Conservation (phyloP, 2,888 invertebrate genomes). For the Drosophila bunnanda region DNA sequence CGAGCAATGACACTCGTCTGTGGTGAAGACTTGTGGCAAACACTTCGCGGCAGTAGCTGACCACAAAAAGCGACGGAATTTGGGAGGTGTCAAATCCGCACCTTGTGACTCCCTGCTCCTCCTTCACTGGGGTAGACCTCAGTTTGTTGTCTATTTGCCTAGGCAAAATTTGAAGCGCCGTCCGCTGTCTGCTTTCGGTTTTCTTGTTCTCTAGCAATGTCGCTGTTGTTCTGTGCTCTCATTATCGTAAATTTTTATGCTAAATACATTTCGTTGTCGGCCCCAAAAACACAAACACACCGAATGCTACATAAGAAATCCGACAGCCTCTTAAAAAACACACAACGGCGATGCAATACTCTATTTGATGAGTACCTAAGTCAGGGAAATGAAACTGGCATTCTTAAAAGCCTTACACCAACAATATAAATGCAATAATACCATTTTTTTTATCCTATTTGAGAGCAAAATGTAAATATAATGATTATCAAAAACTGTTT, state of each 20-base stretch:
- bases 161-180: slow-evolving; percentile 53
- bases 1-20: slow-evolving; percentile 58
- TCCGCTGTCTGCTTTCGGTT: slow-evolving; percentile 31
- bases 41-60: slow-evolving; percentile 17
- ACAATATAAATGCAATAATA: not conserved
- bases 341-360: not conserved
- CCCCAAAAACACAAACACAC: slow-evolving; percentile 52
- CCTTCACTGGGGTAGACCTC: slow-evolving; percentile 5
- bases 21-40: slow-evolving; percentile 21
- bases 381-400: not conserved
- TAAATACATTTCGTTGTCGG: slow-evolving; percentile 81
- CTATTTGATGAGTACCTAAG: not conserved
- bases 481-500: not conserved
- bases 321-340: not conserved
- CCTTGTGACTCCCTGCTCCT: not conserved
- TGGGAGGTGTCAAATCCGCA: not conserved
- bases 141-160: slow-evolving; percentile 60
- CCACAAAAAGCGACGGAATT: slow-evolving; percentile 34
- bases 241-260: slow-evolving; percentile 84
- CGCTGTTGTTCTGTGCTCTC: slow-evolving; percentile 55
- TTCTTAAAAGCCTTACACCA: too few species aligned
- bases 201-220: slow-evolving; percentile 24
- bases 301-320: slow-evolving; percentile 29
- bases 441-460: not conserved
- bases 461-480: not conserved